Base-by-base conservation (phyloP, 2,888 invertebrate genomes). In the Hydroisotoma schaefferi region DNA sequence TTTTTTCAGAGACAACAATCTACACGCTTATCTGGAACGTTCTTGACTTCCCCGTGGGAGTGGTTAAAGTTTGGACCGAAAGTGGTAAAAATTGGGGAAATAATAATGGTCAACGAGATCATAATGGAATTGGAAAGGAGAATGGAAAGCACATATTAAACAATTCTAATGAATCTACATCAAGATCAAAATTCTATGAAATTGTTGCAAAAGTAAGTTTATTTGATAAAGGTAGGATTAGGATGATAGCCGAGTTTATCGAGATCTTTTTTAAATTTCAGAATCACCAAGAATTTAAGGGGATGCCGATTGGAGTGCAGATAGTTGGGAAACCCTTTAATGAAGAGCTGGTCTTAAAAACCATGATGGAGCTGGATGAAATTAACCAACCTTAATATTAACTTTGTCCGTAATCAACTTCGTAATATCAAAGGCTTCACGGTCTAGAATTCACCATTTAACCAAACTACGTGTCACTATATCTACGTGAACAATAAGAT, bases 271-370 rank as follows among this genome's bases (percentile, higher is more conserved):
- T n/a, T n/a, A n/a, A n/a, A n/a, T n/a, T n/a, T n/a, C n/a, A n/a
- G n/a, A 8, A 40, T 40, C 5, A 40, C 5, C 46, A 49, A 3
- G 74, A 73, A 4, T 70, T 74, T 5, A 73, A 69, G 8, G 77
- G 77, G 3, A 70, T 78, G 58, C 78, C 78, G 2, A 74, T 78
- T 22, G 74, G 74, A 47, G 75, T 78, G 5, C 78, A 79, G 70
- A 74, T 77, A 64, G 75, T 75, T 15, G 75, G 74, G 2, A 69
- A 76, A 22, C 78, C 78, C 1, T 78, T 71, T 72, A 74, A 75
- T 48, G 78, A 79, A 59, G 79, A 79, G 63, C 58, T 75, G 29
- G 76, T 76, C 8, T 72, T 78, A 2, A 59, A 77, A 22, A 66
- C 77, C 5, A 77, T 78, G 77, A 23, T 47, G 29, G 64, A 66